Evolutionary conservation across 2,113 vertebrate genomes (phyloP), one percentile per base, ranked within the genome.

Genomic region (Oncorhynchus nerka): DNA sequence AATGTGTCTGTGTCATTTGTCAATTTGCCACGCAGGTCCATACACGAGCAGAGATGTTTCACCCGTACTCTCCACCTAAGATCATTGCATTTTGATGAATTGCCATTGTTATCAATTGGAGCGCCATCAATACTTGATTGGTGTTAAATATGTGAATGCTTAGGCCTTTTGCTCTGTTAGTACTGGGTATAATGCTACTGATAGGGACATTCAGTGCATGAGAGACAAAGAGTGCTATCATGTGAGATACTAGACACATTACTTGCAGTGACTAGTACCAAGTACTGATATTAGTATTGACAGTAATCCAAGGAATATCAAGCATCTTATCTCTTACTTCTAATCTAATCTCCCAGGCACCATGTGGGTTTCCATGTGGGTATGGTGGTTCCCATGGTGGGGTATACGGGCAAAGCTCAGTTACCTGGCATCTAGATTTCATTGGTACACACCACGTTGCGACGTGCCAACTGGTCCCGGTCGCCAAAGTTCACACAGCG

Each of bases 1-100:
- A 65, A 62, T 71, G 75, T 57, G 69, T 85, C 68, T 75, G 74
- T 68, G 78, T 79, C 76, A 77, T 86, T 81, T 81, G 79, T 86
- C 79, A 81, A 77, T 79, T 77, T 83, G 75, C 75, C 69, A 75
- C 32, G 68, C 59, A 51, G 70, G 71, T 51, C 51, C 59, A 48
- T 69, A 55, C 51, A 55, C 16, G 9, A 45, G 39, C 39, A 45
- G 39, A 45, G 39, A 73, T 45, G 3, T 45, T 51, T 59, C 4
- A 8, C 30, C 26, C 70, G 30, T 61, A 7, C 57, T 16, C 61
- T 24, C 74, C 57, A 59, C 57, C 39, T 48, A n/a, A 20, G 34
- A 61, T 7, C 39, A 26, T 57, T 74, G 39, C 49, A 39, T 76
- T 79, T 64, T 77, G 81, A 78, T 65, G 61, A 79, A 78, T 68